phyloP scores from a whole-genome alignment of 2,797 vertebrate genomes.

The Phataginus tetradactyla region DNA sequence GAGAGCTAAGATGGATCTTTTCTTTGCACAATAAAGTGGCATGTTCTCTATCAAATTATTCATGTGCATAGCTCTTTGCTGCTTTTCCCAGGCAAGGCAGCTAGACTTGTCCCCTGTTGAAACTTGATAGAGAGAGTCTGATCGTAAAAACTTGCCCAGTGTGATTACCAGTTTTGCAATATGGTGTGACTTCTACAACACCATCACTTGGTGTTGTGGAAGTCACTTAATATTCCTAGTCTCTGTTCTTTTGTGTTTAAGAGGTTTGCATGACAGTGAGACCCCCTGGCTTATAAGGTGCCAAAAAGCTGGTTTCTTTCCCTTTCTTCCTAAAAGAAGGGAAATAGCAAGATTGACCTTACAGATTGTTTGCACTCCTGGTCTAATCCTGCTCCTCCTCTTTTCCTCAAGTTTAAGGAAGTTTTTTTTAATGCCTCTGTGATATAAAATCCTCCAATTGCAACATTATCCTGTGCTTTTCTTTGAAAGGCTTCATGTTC shows the following conservation, averaged over 20 bases:
- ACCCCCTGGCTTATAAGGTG: background rate
- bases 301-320: background rate
- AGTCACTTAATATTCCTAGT: background rate
- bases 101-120: background rate
- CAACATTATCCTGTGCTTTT: background rate
- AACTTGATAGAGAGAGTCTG: background rate
- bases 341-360: background rate
- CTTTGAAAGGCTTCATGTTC: background rate
- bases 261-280: background rate
- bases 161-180: background rate
- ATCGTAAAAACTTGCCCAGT: background rate
- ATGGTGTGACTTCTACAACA: no score
- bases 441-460: background rate
- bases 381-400: background rate
- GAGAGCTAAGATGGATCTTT: background rate
- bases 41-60: background rate
- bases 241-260: background rate
- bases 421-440: background rate
- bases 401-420: background rate
- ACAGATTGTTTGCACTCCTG: background rate
- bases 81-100: background rate
- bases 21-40: background rate
- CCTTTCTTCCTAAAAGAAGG: background rate
- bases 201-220: background rate
- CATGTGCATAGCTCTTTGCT: background rate